A percentile compares a stretch with the other conserved stretches of the same genome.
phyloP scores from a whole-genome alignment of 1,140 invertebrate species.

The Drosophila pruinosa region DNA sequence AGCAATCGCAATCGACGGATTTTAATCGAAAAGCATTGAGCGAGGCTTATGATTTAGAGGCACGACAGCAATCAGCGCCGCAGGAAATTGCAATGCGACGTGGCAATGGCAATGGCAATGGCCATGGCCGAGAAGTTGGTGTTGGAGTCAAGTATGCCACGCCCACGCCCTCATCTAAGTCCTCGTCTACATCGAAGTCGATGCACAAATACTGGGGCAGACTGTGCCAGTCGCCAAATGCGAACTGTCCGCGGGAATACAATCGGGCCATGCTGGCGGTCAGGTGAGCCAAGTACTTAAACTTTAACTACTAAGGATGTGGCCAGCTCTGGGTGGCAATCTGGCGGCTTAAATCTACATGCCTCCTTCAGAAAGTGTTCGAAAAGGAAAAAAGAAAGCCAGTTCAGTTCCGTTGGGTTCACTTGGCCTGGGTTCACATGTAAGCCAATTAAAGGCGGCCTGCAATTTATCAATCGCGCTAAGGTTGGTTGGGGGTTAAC shows the following conservation, averaged over 20 bases:
- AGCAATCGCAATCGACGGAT: constrained; percentile 47
- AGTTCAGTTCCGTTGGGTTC: constrained; percentile 21
- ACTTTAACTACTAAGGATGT: constrained; percentile 18
- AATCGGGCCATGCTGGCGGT: constrained; percentile 65
- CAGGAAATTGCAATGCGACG: constrained; percentile 63
- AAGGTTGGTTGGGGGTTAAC: constrained; percentile 7
- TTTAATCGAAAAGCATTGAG: constrained; percentile 70
- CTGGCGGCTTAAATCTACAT: not conserved
- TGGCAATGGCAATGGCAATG: constrained; percentile 10
- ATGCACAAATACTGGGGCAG: constrained; percentile 55
- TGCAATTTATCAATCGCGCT: constrained; percentile 45
- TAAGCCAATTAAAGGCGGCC: constrained; percentile 51
- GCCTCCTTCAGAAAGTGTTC: constrained; percentile 20
- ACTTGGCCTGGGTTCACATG: constrained; percentile 21
- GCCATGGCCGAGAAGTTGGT: not conserved
- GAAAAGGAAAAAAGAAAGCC: constrained; percentile 45
- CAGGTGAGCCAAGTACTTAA: constrained; percentile 53
- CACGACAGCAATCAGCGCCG: constrained; percentile 63
- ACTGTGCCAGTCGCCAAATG: constrained; percentile 47
- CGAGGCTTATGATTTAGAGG: constrained; percentile 68
- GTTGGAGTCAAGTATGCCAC: constrained; percentile 41
- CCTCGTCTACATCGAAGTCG: not conserved
- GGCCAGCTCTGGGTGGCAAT: constrained; percentile 48
- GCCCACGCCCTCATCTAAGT: constrained; percentile 31
- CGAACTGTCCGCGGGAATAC: constrained; percentile 69